Percentiles rank a stretch among this genome's conserved stretches.
Conservation (phyloP, 2,888 invertebrate species). For the Machimus atricapillus region DNA sequence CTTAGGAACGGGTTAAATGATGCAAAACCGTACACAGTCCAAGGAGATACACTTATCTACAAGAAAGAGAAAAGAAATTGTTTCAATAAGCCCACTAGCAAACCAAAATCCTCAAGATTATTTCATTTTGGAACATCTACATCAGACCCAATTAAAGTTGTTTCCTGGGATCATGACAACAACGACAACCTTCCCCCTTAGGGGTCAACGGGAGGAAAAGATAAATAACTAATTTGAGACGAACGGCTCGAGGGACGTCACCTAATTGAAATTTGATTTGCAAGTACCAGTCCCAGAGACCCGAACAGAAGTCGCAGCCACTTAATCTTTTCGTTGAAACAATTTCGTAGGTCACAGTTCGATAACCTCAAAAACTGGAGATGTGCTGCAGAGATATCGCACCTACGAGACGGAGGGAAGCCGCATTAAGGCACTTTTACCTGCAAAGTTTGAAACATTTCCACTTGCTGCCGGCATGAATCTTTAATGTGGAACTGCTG, state of each 20-base stretch:
- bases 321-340: neutral
- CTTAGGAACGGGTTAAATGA: neutral
- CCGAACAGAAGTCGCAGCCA: neutral
- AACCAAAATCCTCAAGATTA: neutral
- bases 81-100: neutral
- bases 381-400: neutral
- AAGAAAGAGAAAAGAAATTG: neutral
- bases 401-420: neutral
- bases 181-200: neutral
- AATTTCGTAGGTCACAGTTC: neutral
- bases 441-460: neutral
- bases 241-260: neutral
- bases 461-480: neutral
- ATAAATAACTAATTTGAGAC: neutral
- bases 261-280: conserved; percentile 22
- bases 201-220: neutral
- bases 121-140: neutral
- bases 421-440: neutral
- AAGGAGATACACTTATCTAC: neutral
- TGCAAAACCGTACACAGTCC: neutral
- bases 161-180: neutral
- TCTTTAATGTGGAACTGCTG: neutral
- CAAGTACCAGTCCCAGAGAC: neutral
- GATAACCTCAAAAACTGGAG: neutral
- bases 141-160: neutral